A percentile compares a stretch with the other conserved stretches of the same genome.
These are phyloP conservation scores for Cynoglossus semilaevis DNA, from an alignment of 2,113 vertebrate genomes.

Conservation along the genomic window DNA sequence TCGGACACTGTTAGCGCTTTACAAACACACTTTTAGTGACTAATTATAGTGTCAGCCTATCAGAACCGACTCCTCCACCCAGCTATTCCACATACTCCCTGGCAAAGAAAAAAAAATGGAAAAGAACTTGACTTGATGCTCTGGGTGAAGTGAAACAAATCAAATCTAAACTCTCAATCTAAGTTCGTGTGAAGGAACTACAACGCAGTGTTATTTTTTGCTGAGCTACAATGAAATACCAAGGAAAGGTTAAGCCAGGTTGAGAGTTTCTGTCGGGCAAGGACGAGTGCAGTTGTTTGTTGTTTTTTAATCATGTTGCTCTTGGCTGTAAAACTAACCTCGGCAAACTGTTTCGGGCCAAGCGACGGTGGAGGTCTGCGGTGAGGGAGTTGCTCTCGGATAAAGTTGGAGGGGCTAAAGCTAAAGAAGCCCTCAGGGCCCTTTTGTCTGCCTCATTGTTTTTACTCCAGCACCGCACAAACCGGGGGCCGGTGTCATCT, in stretches of 20 bases:
- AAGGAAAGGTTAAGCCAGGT: slow-evolving; percentile 26
- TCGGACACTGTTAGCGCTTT: slow-evolving; percentile 51
- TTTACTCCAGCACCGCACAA: background rate
- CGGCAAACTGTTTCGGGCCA: slow-evolving; percentile 15
- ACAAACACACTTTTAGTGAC: slow-evolving; percentile 39
- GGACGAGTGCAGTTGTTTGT: slow-evolving; percentile 46
- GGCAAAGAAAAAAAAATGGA: slow-evolving; percentile 13
- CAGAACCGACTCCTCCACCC: slow-evolving; percentile 40
- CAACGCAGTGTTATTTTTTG: slow-evolving; percentile 51
- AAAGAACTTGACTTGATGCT: slow-evolving; percentile 26
- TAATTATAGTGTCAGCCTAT: slow-evolving; percentile 57
- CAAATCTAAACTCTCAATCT: slow-evolving; percentile 51
- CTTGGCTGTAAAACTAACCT: slow-evolving; percentile 47
- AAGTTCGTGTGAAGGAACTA: slow-evolving; percentile 44
- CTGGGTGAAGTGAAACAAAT: slow-evolving; percentile 41
- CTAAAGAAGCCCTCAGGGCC: slow-evolving; percentile 14
- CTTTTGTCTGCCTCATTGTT: slow-evolving; percentile 15
- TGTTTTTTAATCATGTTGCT: slow-evolving; percentile 48
- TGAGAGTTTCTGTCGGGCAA: slow-evolving; percentile 31
- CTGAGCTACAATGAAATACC: slow-evolving; percentile 12
- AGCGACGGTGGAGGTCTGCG: slow-evolving; percentile 29
- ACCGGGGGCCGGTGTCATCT: slow-evolving; percentile 28
- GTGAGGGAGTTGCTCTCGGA: slow-evolving; percentile 19
- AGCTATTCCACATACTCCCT: slow-evolving; percentile 37
- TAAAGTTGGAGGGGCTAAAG: slow-evolving; percentile 44